Evolutionary conservation across 1,140 invertebrate species (phyloP), one percentile per base, ranked within the genome.

Genomic region (Musca vetustissima): DNA sequence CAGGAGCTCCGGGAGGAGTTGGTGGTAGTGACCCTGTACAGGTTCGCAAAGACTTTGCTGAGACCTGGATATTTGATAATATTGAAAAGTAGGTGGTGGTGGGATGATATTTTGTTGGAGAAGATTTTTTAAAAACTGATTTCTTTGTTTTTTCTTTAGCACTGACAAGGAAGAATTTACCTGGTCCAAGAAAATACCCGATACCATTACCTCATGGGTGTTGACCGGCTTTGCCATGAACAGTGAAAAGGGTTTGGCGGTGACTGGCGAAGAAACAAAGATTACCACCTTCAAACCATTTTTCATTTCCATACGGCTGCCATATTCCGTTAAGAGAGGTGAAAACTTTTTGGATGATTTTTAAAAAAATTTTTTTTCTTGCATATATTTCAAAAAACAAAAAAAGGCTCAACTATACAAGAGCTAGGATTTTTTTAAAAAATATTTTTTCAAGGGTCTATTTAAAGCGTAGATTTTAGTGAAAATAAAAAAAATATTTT

Each of bases 171-270:
- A 74, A 53, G 69, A 74, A 1, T 75, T 80, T n/a, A 86, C 86
- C 67, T 86, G 82, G 69, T 72, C 74, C 0, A 73, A 77, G 21
- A 81, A 73, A 19, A 90, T 95, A 32, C 96, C 97, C 1, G 91
- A 95, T 71, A 93, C 93, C 0, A 94, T 98, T 21, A 97, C 94
- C 2, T 94, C 93, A 6, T 98, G 96, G 95, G 86, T 93, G 17
- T 86, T 98, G 0, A 93, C 91, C 32, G 97, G 92, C 0, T 98
- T 99, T 81, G 93, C 97, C 0, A 84, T 98, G 57, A 92, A 96
- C 83, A 85, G 91, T 0, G 84, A 91, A 9, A 84, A 90, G 71
- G 97, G 97, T 36, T 85, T 99, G 0, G 96, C 93, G 6, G 85
- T 98, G 1, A 89, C 93, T 13, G 82, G 89, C 49, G 77, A 87